Percentiles rank a stretch among this genome's conserved stretches.
Evolutionary conservation across 1,140 invertebrate genomes (phyloP).

Genomic region (Geopemphigus sp.): DNA sequence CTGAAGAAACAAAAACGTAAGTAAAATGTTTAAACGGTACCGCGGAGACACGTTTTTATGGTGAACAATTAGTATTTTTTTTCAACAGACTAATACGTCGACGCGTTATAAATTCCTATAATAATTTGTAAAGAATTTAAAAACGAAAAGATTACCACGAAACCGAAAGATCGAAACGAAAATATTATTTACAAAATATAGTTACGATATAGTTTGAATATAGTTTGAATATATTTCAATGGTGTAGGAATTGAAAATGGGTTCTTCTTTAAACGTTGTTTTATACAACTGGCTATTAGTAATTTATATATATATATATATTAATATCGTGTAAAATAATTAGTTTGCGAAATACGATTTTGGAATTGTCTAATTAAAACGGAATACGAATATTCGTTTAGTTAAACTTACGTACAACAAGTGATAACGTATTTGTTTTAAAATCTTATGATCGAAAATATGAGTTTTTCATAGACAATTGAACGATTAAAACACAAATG

Average conservation of each 20-base stretch:
- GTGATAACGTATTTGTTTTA: background rate
- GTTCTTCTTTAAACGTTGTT: background rate
- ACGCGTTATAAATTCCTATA: no score
- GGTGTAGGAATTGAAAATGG: no score
- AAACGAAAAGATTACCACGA: background rate
- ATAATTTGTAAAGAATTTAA: background rate
- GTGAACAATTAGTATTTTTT: no score
- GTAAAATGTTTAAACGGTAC: background rate
- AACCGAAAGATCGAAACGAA: background rate
- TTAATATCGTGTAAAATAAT: no score
- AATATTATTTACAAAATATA: conserved; percentile 9
- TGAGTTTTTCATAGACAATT: background rate
- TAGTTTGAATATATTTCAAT: no score
- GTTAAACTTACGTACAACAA: background rate
- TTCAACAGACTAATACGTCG: no score
- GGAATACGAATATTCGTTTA: no score
- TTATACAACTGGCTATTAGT: background rate
- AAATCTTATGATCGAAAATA: background rate
- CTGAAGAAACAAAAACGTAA: background rate
- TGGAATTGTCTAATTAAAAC: no score
- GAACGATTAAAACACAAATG: background rate
- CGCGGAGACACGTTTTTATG: background rate
- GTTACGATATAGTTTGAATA: background rate
- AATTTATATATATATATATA: background rate
- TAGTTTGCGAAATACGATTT: background rate